Evolutionary conservation across 2,113 vertebrate genomes (phyloP).

Genomic region (Bos indicus): DNA sequence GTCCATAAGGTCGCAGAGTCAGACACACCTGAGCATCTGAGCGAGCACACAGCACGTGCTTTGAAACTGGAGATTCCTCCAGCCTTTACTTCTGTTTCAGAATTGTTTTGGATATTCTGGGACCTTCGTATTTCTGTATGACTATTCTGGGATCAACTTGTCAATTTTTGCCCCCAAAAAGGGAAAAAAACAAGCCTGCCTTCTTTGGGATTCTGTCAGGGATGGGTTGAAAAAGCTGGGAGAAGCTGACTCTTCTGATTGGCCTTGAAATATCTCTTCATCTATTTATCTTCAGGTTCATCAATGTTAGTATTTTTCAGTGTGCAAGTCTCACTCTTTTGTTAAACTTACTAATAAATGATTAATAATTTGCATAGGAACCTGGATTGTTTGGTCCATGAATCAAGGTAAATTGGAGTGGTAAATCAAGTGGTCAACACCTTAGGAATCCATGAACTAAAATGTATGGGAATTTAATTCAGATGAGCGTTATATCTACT

Average conservation of each 20-base stretch:
- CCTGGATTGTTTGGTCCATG: not conserved
- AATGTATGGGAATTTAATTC: not conserved
- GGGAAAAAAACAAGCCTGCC: not conserved
- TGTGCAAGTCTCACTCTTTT: not conserved
- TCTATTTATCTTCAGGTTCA: too few relatives aligned
- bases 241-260: not conserved
- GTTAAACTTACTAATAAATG: not conserved
- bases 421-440: not conserved
- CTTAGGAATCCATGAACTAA: not conserved
- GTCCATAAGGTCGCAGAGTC: not conserved
- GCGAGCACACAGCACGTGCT: not conserved
- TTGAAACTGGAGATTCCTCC: not conserved
- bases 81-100: not conserved
- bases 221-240: accelerated
- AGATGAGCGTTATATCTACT: not conserved
- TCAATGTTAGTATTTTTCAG: not conserved
- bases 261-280: not conserved
- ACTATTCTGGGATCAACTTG: not conserved
- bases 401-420: not conserved
- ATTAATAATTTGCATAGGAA: not conserved
- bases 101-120: not conserved
- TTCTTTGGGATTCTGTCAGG: not conserved
- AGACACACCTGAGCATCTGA: not conserved
- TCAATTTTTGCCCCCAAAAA: not conserved
- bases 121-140: not conserved